Evolutionary conservation across 2,888 invertebrate species (phyloP).

Genomic region (Thelaira solivaga): DNA sequence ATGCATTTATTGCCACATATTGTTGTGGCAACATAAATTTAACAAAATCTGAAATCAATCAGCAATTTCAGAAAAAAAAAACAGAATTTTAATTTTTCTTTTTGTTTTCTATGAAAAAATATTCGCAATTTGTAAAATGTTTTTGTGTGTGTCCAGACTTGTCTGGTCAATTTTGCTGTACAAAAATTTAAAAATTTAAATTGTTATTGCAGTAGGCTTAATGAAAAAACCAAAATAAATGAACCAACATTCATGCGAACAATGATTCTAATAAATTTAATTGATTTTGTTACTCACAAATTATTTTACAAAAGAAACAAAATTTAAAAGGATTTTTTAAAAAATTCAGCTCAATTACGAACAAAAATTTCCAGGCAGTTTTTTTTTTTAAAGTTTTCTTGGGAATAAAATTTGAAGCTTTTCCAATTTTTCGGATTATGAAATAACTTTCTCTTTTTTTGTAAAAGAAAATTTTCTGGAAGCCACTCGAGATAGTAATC

Average conservation of each 20-base stretch:
- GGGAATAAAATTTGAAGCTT: too few species aligned
- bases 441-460: too few species aligned
- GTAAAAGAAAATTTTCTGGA: too few species aligned
- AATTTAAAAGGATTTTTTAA: too few species aligned
- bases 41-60: slow-evolving; percentile 48
- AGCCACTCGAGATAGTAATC: too few species aligned
- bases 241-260: background rate
- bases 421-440: too few species aligned
- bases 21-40: slow-evolving; percentile 29
- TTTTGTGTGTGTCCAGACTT: background rate
- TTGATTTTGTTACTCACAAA: too few species aligned
- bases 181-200: slow-evolving; percentile 17
- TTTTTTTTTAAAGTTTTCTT: too few species aligned
- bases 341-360: too few species aligned
- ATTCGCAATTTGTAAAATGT: background rate
- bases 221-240: slow-evolving; percentile 20
- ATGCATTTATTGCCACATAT: slow-evolving; percentile 27
- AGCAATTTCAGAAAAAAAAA: too few species aligned
- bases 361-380: too few species aligned
- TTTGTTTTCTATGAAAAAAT: background rate
- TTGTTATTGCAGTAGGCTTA: slow-evolving; percentile 42
- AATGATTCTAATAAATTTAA: slow-evolving; percentile 14
- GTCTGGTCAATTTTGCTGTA: slow-evolving; percentile 34
- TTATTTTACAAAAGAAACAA: too few species aligned
- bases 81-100: slow-evolving; percentile 10